Percentiles rank a stretch among this genome's conserved stretches.
Evolutionary conservation across 2,113 vertebrate species (phyloP).

Genomic region (Platycercus adscitus): DNA sequence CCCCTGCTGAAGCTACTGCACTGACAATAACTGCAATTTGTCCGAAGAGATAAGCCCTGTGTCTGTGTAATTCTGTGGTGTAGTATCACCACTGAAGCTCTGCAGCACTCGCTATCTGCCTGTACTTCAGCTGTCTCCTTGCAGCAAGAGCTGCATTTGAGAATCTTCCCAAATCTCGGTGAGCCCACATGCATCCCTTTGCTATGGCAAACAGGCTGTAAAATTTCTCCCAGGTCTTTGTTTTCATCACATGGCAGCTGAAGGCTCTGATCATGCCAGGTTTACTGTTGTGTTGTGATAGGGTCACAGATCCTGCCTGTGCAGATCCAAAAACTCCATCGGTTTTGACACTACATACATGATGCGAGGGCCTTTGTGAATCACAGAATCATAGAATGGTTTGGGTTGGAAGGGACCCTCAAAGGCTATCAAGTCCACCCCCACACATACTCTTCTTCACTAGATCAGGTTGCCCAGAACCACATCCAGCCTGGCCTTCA

Average conservation of each 20-base stretch:
- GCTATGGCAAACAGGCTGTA: not conserved
- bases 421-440: not conserved
- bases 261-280: not conserved
- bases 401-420: not conserved
- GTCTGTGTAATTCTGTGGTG: no score
- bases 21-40: not conserved
- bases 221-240: not conserved
- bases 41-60: not conserved
- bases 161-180: not conserved
- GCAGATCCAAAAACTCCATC: accelerated
- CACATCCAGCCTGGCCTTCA: not conserved
- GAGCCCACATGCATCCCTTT: not conserved
- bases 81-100: not conserved
- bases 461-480: not conserved
- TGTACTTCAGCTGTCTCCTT: not conserved
- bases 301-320: not conserved
- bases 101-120: not conserved
- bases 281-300: not conserved
- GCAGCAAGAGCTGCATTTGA: not conserved
- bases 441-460: no score
- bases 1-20: not conserved
- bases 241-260: not conserved
- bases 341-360: accelerated
- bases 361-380: accelerated
- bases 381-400: not conserved